Base-by-base conservation (phyloP, 2,797 vertebrate genomes). In the Avahi laniger region DNA sequence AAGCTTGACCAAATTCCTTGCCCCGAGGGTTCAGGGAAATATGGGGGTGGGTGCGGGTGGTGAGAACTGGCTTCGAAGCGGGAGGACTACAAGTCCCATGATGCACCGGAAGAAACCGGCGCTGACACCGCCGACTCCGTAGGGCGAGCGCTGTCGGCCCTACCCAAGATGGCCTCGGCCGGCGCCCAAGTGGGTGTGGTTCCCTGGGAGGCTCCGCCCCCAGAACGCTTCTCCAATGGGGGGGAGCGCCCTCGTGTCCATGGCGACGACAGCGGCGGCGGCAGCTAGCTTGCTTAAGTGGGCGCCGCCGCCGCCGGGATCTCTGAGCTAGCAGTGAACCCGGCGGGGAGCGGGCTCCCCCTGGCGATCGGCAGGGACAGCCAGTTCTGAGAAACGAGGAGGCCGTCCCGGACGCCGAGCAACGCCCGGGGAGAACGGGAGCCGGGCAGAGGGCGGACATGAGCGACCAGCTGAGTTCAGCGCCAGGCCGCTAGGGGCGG, bases 251-350 rank as follows among this genome's bases (percentile, higher is more conserved):
- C n/a, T 57, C 22, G 92, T 96, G 93, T 97, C 96, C 94, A 95
- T 97, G 94, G 92, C 54, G n/a, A 95, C 91, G 46, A 94, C 48
- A 67, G 93, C 82, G 89, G 93, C 91, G 76, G 90, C 94, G 73
- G 82, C 89, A 1, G 57, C 80, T 0, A 2, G 54, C 70, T 59
- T 18, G 83, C 84, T 57, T 8, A 41, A 33, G 38, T 38, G 59
- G 88, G 72, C 17, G 61, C 84, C 35, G 75, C 73, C 43, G 79
- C 78, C 73, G 43, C 91, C 67, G 8, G 83, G 59, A 72, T 91
- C 89, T 90, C 59, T 0, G 41, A 67, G 88, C 88, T 73, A 17
- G 79, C 61, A 76, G 72, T 35, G 38, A 59, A 81, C 57, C 80
- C 8, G 9, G 41, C 41, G 59, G 86, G 95, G 79, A 93, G 91